A percentile compares a stretch with the other conserved stretches of the same genome.
Evolutionary conservation across 2,113 vertebrate genomes (phyloP).

Genomic region (Eretmochelys imbricata): DNA sequence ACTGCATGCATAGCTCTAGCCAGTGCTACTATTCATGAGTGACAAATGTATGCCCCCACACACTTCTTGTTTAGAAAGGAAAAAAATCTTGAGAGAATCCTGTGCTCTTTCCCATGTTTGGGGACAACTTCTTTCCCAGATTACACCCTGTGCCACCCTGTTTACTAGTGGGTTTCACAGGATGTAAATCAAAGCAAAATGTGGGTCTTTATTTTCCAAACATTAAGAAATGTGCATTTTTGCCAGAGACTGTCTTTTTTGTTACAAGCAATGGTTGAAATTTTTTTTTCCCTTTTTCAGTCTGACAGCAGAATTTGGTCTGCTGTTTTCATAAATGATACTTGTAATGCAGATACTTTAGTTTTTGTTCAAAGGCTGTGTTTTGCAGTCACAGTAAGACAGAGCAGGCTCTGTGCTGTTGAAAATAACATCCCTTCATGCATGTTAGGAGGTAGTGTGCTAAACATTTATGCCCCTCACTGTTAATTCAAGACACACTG

Average conservation of each 20-base stretch:
- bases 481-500: background rate
- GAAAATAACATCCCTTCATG: background rate
- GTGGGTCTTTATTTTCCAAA: background rate
- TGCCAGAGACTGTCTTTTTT: background rate
- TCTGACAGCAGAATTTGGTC: background rate
- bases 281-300: background rate
- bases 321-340: background rate
- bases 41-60: background rate
- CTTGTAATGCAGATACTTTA: background rate
- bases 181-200: background rate
- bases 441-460: background rate
- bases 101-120: background rate
- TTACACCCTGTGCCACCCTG: background rate
- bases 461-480: background rate
- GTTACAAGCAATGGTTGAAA: background rate
- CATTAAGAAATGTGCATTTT: background rate
- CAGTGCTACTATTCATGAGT: background rate
- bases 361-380: background rate
- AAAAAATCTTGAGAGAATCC: background rate
- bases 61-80: background rate
- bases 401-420: background rate
- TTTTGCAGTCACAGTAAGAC: background rate
- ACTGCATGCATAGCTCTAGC: background rate
- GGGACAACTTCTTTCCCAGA: background rate
- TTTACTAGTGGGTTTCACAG: background rate